phyloP scores from a whole-genome alignment of 2,888 invertebrate genomes.

The Pantelozetes paolii region DNA sequence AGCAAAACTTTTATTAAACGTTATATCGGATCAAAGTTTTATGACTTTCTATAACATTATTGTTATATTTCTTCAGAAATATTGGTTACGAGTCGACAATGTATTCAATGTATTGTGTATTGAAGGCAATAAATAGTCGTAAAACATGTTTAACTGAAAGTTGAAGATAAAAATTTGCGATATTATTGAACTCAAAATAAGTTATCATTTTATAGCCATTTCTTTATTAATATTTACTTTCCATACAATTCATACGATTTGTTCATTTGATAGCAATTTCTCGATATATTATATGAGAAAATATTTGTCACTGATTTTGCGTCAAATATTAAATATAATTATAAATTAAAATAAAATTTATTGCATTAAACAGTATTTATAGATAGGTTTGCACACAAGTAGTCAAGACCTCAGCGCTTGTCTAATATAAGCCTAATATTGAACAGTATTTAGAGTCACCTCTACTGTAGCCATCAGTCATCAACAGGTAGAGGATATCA shows the following conservation, averaged over 20 bases:
- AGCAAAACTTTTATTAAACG: background rate
- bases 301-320: constrained; percentile 10
- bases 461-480: background rate
- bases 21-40: constrained; percentile 33
- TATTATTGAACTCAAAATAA: constrained; percentile 31
- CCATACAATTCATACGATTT: constrained; percentile 19
- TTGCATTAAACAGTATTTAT: background rate
- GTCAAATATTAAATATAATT: constrained; percentile 31
- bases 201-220: constrained; percentile 29
- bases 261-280: constrained; percentile 10
- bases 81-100: background rate
- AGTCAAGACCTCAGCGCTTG: background rate
- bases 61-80: background rate
- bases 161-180: constrained; percentile 3
- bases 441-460: background rate
- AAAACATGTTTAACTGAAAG: constrained; percentile 30
- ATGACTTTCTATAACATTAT: constrained; percentile 18
- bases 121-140: constrained; percentile 33
- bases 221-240: background rate
- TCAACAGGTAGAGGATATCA: constrained; percentile 1
- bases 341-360: constrained; percentile 18
- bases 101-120: constrained; percentile 15
- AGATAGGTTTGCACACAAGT: background rate
- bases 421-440: background rate
- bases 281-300: constrained; percentile 19